Evolutionary conservation across 2,113 vertebrate species (phyloP).

Genomic region (Athene cunicularia): DNA sequence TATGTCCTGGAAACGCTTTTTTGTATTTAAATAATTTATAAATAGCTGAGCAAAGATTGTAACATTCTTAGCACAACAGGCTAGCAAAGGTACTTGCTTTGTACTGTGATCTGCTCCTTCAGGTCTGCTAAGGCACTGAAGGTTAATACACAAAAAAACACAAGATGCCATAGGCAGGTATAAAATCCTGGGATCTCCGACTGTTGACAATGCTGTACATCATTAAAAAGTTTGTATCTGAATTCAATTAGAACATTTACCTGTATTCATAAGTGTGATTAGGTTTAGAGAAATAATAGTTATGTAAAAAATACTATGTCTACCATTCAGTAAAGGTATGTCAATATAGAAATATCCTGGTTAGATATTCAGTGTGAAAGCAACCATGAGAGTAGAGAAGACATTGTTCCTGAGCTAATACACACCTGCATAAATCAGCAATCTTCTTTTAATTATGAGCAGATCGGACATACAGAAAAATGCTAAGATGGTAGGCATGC

Average conservation of each 20-base stretch:
- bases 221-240: background rate
- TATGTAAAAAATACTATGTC: background rate
- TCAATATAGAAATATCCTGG: background rate
- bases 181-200: background rate
- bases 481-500: background rate
- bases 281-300: background rate
- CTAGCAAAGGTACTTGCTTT: conserved; percentile 3
- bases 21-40: conserved; percentile 29
- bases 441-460: background rate
- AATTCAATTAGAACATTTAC: background rate
- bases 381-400: background rate
- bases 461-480: background rate
- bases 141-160: background rate
- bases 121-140: background rate
- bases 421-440: background rate
- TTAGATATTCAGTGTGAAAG: background rate
- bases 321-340: background rate
- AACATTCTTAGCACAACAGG: background rate
- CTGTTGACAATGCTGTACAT: background rate
- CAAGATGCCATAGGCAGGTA: background rate
- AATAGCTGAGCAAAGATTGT: conserved; percentile 17
- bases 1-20: background rate
- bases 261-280: background rate
- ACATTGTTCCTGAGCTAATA: background rate
- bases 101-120: background rate